Evolutionary conservation across 2,113 vertebrate genomes (phyloP), one percentile per base, ranked within the genome.

Genomic region (Atractosteus spatula): DNA sequence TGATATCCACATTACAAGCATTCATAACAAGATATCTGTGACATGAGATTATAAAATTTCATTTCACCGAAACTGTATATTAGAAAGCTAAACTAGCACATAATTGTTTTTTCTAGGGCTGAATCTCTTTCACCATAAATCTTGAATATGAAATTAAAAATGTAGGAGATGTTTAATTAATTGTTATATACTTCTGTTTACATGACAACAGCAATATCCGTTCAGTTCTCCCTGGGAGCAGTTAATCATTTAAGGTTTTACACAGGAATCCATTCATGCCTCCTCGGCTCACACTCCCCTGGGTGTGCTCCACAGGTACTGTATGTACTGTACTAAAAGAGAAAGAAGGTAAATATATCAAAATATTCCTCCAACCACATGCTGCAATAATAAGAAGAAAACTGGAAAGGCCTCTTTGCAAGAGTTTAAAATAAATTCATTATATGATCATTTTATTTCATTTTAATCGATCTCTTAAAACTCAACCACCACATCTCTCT

Each of bases 191-290:
- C 41, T n/a, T 66, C 43, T 66, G 64, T 66, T 47, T 66, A 45
- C 42, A 47, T 45, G 43, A 4, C 41, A 6, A 16, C 42, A 16
- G 64, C 41, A 14, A 66, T 45, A 66, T 66, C 45, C 45, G 43
- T 66, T 45, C 12, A 65, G 29, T 65, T 65, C 63, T 41, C 42
- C 42, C 63, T 42, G 11, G 8, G 63, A 66, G 64, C n/a, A 42
- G n/a, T 66, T 66, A 66, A 66, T 66, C 64, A 66, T 45, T 66
- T 66, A 47, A 29, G 45, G 64, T 66, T 43, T 66, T 45, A 14
- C 42, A 47, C 44, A 16, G 14, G 14, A 66, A 47, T 14, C 45
- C 43, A 16, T 47, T 13, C 8, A 42, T 13, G 14, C 62, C 41
- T 41, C 41, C 41, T 13, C 29, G 10, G 10, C 10, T 51, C 47